phyloP scores from a whole-genome alignment of 2,797 vertebrate species.

The Chlorospingus flavigularis region DNA sequence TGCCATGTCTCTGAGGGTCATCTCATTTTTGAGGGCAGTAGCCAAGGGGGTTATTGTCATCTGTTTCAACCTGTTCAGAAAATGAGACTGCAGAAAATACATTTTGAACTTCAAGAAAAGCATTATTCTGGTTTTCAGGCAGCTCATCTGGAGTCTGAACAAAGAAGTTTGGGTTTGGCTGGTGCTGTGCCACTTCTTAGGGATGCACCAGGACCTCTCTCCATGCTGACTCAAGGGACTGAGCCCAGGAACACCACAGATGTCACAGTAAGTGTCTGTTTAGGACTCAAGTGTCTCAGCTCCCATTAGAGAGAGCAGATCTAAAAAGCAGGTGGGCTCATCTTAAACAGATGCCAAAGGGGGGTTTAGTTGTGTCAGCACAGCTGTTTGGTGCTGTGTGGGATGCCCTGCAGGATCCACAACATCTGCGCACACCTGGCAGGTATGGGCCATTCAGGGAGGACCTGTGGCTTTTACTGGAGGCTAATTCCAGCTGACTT shows the following conservation, averaged over 20 bases:
- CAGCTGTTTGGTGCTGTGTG: background rate
- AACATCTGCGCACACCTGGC: background rate
- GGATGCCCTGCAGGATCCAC: background rate
- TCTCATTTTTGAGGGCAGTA: conserved; percentile 28
- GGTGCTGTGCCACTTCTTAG: background rate
- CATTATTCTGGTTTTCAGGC: background rate
- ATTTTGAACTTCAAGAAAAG: background rate
- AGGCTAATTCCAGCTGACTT: background rate
- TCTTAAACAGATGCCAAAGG: background rate
- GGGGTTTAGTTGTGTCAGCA: background rate
- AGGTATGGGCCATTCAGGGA: background rate
- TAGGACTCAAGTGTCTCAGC: background rate
- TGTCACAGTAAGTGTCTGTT: background rate
- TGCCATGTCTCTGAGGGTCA: background rate
- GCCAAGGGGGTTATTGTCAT: conserved; percentile 14
- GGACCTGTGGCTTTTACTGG: background rate
- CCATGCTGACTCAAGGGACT: rapidly evolving
- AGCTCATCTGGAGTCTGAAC: background rate
- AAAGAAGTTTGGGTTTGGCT: background rate
- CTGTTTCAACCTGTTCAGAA: conserved; percentile 22
- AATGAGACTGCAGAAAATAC: background rate
- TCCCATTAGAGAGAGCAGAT: background rate
- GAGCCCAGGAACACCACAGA: background rate
- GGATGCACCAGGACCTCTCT: background rate
- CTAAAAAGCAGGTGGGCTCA: background rate